Evolutionary conservation across 30 jellyfish, hydroid and myxozoan genomes (phyloP), one percentile per base, ranked within the genome.

Genomic region (Cassiopea andromeda): DNA sequence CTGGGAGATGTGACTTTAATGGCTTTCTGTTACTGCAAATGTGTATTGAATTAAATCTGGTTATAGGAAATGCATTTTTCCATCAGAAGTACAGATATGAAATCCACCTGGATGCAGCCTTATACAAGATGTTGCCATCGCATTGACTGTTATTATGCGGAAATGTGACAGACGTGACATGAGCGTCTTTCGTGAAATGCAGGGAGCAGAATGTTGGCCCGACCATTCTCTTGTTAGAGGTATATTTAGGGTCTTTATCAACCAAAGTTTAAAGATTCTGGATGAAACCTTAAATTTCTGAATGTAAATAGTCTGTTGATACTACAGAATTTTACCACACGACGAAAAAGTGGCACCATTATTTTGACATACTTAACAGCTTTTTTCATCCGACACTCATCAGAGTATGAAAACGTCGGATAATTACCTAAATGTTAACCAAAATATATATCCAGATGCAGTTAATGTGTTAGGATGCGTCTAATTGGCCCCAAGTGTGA

Each of bases 191-290:
- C 70, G 54, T 17, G 88, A 49, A 15, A 18, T 83, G 85, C 61
- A 88, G 44, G 85, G 92, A 61, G 92, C 87, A 14, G 92, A 67
- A 44, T 83, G 92, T 46, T 68, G 92, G 84, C 66, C 92, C 19
- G 92, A 64, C 49, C 92, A 83, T 27, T 69, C 73, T 74, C 85
- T 83, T 16, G 48, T 83, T 43, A 47, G 49, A 13, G 44, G 75
- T 14, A 83, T 44, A 48, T 18, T 70, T 50, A 71, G 70, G 54
- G 15, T 84, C 12, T 46, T 10, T 87, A 84, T 84, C 58, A 57
- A 45, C 92, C 86, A 38, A 16, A 46, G 45, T 7, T 60, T 7
- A 45, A 61, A 12, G 14, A 72, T 45, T 49, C 60, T 17, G 90
- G 91, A 8, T 19, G 6, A 69, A 81, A 38, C 44, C 17, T 83